Percentiles rank a stretch among this genome's conserved stretches.
Conservation (phyloP, 2,888 invertebrate species). For the Sarcophaga variegata region DNA sequence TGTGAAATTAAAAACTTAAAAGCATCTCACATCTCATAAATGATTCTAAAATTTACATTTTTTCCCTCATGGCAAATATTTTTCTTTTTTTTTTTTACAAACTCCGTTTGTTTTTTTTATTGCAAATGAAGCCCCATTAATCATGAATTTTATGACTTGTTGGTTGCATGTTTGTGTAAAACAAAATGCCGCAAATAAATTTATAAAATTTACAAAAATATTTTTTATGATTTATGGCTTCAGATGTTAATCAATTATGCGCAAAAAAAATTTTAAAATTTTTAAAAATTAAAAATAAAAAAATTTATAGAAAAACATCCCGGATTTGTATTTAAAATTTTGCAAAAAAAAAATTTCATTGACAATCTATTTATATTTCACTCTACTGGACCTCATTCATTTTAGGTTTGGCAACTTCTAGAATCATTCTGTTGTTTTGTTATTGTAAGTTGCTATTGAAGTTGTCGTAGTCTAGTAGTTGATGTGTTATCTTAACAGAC, state of each 20-base stretch:
- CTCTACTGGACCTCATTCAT: background rate
- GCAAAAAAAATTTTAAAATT: too few relatives aligned
- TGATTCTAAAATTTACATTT: too few relatives aligned
- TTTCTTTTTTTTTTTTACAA: too few relatives aligned
- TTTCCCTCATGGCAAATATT: background rate
- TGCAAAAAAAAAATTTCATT: background rate
- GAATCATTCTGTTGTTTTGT: background rate
- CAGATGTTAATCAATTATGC: too few relatives aligned
- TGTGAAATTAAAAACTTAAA: slow-evolving; percentile 5
- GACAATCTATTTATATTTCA: too few relatives aligned
- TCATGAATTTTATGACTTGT: background rate
- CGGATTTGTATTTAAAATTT: background rate
- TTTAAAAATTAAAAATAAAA: background rate
- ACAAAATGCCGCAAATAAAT: too few relatives aligned
- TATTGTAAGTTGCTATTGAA: too few relatives aligned
- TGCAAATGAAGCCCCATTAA: background rate
- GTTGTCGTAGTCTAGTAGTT: too few relatives aligned
- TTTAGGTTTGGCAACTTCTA: background rate
- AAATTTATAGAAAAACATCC: background rate
- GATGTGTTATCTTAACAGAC: too few relatives aligned
- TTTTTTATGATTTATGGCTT: background rate
- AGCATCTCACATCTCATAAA: too few relatives aligned
- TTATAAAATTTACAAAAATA: background rate
- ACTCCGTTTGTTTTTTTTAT: background rate
- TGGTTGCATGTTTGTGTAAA: background rate